These are phyloP conservation scores for Punctoribates punctum DNA, from an alignment of 2,888 invertebrate genomes.

Conservation along the genomic window DNA sequence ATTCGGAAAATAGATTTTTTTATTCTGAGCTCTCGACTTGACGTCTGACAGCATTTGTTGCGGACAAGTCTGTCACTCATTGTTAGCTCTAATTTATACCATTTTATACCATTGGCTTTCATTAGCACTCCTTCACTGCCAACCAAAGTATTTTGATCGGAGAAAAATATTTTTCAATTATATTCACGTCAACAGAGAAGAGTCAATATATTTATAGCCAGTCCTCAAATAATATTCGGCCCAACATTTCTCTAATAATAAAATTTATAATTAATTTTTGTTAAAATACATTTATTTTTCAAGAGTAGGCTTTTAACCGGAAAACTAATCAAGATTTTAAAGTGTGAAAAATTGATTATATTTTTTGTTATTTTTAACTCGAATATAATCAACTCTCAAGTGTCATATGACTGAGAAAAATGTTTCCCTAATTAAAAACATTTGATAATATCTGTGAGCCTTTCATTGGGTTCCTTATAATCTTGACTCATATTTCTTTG, in stretches of 20 bases:
- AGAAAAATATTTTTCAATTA: neutral
- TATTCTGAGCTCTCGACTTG: constrained; percentile 10
- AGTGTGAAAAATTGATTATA: neutral
- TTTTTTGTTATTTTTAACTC: neutral
- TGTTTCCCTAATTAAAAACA: neutral
- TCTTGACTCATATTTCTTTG: neutral
- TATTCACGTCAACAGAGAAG: neutral
- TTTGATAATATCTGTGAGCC: neutral
- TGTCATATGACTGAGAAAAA: neutral
- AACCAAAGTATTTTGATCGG: neutral
- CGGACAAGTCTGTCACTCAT: constrained; percentile 31
- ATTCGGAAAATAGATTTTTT: constrained; percentile 10
- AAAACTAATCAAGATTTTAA: neutral
- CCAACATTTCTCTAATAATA: neutral
- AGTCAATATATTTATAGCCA: neutral
- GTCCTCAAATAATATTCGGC: neutral
- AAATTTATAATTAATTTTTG: neutral
- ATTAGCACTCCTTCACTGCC: neutral
- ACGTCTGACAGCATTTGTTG: constrained; percentile 31
- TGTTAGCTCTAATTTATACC: constrained; percentile 32
- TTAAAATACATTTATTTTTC: neutral
- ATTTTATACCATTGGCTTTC: neutral
- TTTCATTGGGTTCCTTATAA: neutral
- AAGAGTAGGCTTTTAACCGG: neutral
- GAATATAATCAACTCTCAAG: neutral